Base-by-base conservation (phyloP, 2,888 invertebrate genomes). In the Empis livida region DNA sequence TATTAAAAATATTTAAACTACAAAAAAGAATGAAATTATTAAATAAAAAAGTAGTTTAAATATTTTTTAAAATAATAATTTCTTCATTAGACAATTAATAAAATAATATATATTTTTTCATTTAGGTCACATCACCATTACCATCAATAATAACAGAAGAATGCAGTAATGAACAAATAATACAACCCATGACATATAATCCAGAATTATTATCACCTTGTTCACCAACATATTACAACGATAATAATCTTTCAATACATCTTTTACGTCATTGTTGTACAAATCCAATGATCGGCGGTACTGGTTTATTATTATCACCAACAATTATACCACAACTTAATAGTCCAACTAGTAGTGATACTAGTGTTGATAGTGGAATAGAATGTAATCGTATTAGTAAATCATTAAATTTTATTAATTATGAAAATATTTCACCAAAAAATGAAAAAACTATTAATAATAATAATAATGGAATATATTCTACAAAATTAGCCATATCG, bases 281-380 rank as follows among this genome's bases (percentile, higher is more conserved):
- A 43, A 67, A 67, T 58, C 67, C 67, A 1, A 54, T 68, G 61
- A 66, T 67, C 15, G 63, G 66, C 46, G 67, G 67, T 15, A 57
- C 55, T 46, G 55, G 54, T 27, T 51, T 57, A 14, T 46, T 65
- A 31, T 61, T 62, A 44, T 65, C 67, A 16, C 64, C 66, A 10
- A 55, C 59, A 13, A 52, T 53, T 14, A 48, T 47, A 20, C 47
- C 48, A 16, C 6, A 20, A 8, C 9, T 27, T 2, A 3, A 9
- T 10, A 41, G 13, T 27, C 20, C 41, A 27, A n/a, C 23, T 16
- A 10, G 38, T n/a, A 38, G 60, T 5, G 66, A 66, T 51, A 57
- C 62, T 14, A 58, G 55, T 49, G 64, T 59, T 50, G 66, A 67
- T 49, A 64, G 63, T 44, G 65, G 64, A 52, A 61, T 65, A 37